Evolutionary conservation across 1,140 invertebrate species (phyloP), one percentile per base, ranked within the genome.

Genomic region (Venturia canescens): DNA sequence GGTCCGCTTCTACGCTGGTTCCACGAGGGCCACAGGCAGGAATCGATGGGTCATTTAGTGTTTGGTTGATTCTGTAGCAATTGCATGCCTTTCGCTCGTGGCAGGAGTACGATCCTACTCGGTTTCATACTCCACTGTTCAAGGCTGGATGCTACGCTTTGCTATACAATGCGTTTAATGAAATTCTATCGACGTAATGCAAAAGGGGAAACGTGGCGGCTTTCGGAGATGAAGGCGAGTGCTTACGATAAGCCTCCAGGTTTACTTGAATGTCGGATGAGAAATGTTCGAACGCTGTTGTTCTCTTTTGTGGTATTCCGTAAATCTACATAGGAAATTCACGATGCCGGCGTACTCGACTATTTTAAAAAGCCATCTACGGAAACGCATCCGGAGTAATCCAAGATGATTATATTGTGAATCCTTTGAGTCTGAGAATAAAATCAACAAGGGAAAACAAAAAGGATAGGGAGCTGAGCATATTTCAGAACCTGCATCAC

Each of bases 91-190:
- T 27, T 34, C 26, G n/a, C 26, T 53, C 15, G 18, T 29, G 50
- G 34, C 26, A 3, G 38, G 38, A 44, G 60, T 29, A 44, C 57
- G 31, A 77, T 77, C 63, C 75, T 60, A 18, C 18, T 21, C 53
- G 5, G 48, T 26, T n/a, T 34, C 53, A 26, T n/a, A n/a, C 5
- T 77, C 16, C 31, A 66, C 50, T 66, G 21, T 63, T 66, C 16
- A 66, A 7, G 26, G 57, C 74, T 38, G 44, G 48, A 81, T 81
- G 26, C 72, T 76, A 67, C 72, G 60, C 29, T 76, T 9, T 18
- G 66, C 60, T 70, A 77, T 21, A 77, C 80, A 81, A 81, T 81
- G 74, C 80, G 72, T 77, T 81, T 81, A 81, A 81, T 81, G 80
- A 81, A 81, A 81, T 76, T 81, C 80, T 75, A 81, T 74, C 79